Conservation (phyloP, 2,797 vertebrate species). For the Epinephelus awoara region DNA sequence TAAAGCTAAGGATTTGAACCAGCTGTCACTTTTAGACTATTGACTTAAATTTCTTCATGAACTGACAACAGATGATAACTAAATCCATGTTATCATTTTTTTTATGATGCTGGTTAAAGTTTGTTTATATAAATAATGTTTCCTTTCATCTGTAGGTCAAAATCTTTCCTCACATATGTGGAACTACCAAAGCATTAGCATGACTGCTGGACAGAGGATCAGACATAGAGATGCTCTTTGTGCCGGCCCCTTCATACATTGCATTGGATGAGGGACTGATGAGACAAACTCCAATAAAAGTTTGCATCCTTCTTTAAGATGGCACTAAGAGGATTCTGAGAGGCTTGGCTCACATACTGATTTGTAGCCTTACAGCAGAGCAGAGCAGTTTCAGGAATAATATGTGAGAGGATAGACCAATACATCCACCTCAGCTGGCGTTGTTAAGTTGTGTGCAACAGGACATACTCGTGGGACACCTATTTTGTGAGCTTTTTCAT, state of each 20-base stretch:
- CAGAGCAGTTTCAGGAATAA: slow-evolving; percentile 18
- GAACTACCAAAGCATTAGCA: background rate
- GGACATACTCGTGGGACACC: slow-evolving; percentile 22
- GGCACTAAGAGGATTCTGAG: background rate
- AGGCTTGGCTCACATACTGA: slow-evolving; percentile 11
- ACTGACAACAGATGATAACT: background rate
- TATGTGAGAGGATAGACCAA: background rate
- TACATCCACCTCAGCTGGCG: slow-evolving; percentile 6
- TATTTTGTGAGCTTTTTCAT: slow-evolving; percentile 39
- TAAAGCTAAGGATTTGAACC: background rate
- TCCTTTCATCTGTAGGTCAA: background rate
- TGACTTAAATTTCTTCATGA: background rate
- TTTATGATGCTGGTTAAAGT: background rate
- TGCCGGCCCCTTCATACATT: background rate
- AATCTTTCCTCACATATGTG: background rate
- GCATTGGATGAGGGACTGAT: background rate
- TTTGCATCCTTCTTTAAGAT: background rate
- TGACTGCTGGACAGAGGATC: background rate
- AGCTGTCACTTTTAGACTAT: background rate
- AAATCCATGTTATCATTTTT: background rate
- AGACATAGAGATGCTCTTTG: background rate
- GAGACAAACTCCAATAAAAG: background rate
- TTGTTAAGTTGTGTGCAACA: slow-evolving; percentile 2
- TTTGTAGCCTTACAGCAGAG: background rate
- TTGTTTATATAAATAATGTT: background rate